Percentiles rank a stretch among this genome's conserved stretches.
These are phyloP conservation scores for Pheosia tremula DNA, from an alignment of 2,888 invertebrate species.

Conservation along the genomic window DNA sequence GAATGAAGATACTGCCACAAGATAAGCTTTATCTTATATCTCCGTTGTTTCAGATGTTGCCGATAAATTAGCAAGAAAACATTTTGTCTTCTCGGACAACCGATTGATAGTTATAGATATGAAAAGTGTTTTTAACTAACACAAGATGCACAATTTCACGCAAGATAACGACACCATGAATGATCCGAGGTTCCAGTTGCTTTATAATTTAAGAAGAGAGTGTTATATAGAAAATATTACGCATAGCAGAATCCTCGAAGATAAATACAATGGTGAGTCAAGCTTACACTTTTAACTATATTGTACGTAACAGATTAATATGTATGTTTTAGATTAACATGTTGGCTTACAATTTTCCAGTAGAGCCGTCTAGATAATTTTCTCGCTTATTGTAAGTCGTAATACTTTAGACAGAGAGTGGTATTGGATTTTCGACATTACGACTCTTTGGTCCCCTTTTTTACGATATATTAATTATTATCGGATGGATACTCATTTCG, in stretches of 20 bases:
- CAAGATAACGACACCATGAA: constrained; percentile 11
- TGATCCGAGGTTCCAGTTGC: constrained; percentile 30
- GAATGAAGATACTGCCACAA: constrained; percentile 12
- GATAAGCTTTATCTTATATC: constrained; percentile 28
- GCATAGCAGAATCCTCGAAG: constrained; percentile 25
- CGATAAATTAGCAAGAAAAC: constrained; percentile 11
- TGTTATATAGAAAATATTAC: constrained; percentile 28
- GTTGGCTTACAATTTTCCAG: too few species aligned
- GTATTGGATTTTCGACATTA: too few species aligned
- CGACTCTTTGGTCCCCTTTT: too few species aligned
- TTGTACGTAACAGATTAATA: too few species aligned
- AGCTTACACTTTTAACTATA: not conserved
- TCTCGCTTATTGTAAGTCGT: too few species aligned
- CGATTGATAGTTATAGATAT: too few species aligned
- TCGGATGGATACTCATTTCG: too few species aligned
- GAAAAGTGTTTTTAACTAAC: not conserved
- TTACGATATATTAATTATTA: too few species aligned
- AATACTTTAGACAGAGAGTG: too few species aligned
- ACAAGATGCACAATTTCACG: constrained; percentile 27
- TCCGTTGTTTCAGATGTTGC: constrained; percentile 44
- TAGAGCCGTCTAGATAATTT: too few species aligned
- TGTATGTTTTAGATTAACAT: too few species aligned
- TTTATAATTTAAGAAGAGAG: constrained; percentile 14
- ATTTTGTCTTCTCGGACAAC: too few species aligned
- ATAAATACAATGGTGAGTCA: constrained; percentile 29